Evolutionary conservation across 1,140 invertebrate species (phyloP).

Genomic region (Drosophila nasuta): DNA sequence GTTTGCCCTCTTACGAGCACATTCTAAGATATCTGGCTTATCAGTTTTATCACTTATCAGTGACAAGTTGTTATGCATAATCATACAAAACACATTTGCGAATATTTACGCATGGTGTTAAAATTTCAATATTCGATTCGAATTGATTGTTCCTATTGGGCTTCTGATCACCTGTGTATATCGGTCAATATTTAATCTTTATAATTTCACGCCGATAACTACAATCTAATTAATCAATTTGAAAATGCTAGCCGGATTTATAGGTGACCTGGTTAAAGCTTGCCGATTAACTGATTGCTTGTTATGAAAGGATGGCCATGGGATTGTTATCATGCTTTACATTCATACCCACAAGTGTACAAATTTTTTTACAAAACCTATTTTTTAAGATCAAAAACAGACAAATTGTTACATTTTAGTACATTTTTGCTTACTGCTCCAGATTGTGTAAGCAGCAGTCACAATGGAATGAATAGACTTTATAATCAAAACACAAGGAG

Average conservation of each 20-base stretch:
- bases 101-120: slow-evolving; percentile 30
- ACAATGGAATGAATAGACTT: too few species aligned
- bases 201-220: slow-evolving; percentile 11
- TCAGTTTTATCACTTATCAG: slow-evolving; percentile 39
- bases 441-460: too few species aligned
- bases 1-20: background rate
- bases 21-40: slow-evolving; percentile 14
- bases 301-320: background rate
- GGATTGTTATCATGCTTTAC: background rate
- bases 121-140: background rate
- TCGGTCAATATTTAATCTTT: slow-evolving; percentile 46
- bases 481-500: too few species aligned
- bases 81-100: slow-evolving; percentile 17
- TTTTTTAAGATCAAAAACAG: too few species aligned
- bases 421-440: too few species aligned
- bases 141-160: slow-evolving; percentile 1
- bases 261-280: slow-evolving; percentile 27
- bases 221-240: slow-evolving; percentile 24
- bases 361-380: too few species aligned
- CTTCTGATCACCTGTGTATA: background rate
- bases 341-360: too few species aligned
- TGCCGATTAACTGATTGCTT: slow-evolving; percentile 3
- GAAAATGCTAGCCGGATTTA: slow-evolving; percentile 3
- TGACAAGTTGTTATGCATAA: slow-evolving; percentile 2
- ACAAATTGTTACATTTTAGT: too few species aligned